Evolutionary conservation across 1,140 invertebrate genomes (phyloP).

Genomic region (Ips nitidus): DNA sequence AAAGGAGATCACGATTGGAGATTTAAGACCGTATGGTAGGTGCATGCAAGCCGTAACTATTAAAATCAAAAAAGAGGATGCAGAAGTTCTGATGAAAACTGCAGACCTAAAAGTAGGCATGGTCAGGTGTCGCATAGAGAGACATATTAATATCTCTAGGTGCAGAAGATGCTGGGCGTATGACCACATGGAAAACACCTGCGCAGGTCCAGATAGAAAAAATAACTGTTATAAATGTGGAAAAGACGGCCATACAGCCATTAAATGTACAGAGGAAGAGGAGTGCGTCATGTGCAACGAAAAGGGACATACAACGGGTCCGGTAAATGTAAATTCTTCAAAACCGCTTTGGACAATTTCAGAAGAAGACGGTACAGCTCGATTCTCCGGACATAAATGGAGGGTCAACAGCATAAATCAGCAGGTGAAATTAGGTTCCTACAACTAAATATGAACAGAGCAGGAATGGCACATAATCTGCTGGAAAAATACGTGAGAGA

Average conservation of each 20-base stretch:
- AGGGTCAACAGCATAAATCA: neutral
- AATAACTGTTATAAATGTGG: conserved; percentile 33
- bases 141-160: conserved; percentile 18
- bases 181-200: conserved; percentile 27
- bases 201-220: conserved; percentile 28
- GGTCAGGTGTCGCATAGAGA: conserved; percentile 23
- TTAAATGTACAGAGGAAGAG: neutral
- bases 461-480: neutral
- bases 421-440: neutral
- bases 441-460: neutral
- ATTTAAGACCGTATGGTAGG: conserved; percentile 16
- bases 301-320: conserved; percentile 7
- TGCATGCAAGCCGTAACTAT: conserved; percentile 24
- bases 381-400: neutral
- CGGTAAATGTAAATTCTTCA: conserved; percentile 10
- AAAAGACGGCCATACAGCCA: conserved; percentile 15
- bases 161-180: conserved; percentile 36
- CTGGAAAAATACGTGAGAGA: neutral
- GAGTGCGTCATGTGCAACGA: conserved; percentile 19
- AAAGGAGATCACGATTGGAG: conserved; percentile 11
- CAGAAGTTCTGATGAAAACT: neutral
- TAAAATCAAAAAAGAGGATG: conserved; percentile 1
- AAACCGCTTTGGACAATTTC: neutral
- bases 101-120: conserved; percentile 22
- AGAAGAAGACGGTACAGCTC: neutral